Conservation (phyloP, 37 sponge, comb jelly and placozoan genomes). For the Ianthella basta region DNA sequence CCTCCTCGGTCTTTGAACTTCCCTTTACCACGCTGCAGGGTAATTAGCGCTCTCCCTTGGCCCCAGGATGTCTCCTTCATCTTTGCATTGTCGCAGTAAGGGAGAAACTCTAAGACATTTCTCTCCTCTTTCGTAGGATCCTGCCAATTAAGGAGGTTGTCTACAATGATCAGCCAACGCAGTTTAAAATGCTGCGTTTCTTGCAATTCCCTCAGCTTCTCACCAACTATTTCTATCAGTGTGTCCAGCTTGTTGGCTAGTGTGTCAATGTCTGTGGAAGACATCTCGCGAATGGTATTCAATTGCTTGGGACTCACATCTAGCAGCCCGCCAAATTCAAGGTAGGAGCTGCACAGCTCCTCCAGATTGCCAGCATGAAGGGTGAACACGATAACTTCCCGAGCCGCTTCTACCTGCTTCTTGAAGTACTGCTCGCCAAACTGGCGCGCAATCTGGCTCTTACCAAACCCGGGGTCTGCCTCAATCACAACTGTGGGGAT, state of each 20-base stretch:
- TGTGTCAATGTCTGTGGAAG: too few species aligned
- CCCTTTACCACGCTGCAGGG: not conserved
- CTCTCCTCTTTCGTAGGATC: not conserved
- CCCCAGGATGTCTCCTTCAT: not conserved
- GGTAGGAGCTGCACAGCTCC: conserved; percentile 19
- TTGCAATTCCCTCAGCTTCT: not conserved
- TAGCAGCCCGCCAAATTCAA: not conserved
- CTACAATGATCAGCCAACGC: conserved; percentile 16
- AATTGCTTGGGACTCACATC: not conserved
- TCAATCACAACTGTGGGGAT: conserved; percentile 9
- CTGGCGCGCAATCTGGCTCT: conserved; percentile 27
- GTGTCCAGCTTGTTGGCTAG: not conserved
- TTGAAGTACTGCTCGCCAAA: not conserved
- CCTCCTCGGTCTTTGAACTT: not conserved
- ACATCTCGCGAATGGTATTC: not conserved
- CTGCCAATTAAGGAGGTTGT: conserved; percentile 11
- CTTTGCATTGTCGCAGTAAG: not conserved
- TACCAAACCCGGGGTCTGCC: conserved; percentile 25
- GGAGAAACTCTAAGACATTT: not conserved
- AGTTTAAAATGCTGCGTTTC: too few species aligned
- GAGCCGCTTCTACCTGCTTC: not conserved
- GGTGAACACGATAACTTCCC: not conserved
- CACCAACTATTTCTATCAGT: not conserved
- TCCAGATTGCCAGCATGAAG: conserved; percentile 24
- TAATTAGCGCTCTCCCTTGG: conserved; percentile 2